These are phyloP conservation scores for Sylvicola fuscatus DNA, from an alignment of 2,888 invertebrate species.

Conservation along the genomic window DNA sequence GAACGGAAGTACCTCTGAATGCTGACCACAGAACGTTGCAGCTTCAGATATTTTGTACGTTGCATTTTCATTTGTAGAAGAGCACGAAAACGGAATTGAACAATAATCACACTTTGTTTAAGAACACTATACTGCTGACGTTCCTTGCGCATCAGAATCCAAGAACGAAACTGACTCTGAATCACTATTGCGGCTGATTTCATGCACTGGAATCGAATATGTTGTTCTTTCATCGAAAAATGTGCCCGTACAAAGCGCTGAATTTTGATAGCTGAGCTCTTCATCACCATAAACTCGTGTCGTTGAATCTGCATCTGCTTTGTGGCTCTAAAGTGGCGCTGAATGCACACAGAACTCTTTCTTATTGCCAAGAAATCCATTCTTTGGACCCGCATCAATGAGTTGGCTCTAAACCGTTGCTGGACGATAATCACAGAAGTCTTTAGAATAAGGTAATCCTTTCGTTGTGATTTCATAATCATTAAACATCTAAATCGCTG, in stretches of 20 bases:
- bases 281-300: conserved; percentile 9
- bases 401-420: conserved; percentile 15
- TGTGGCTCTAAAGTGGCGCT: conserved; percentile 12
- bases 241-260: conserved; percentile 8
- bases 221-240: conserved; percentile 12
- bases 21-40: conserved; percentile 16
- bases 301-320: conserved; percentile 22
- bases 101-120: conserved; percentile 12
- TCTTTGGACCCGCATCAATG: conserved; percentile 8
- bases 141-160: conserved; percentile 12
- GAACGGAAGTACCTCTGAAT: conserved; percentile 21
- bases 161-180: conserved; percentile 25
- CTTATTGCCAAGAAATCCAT: conserved; percentile 7
- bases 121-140: conserved; percentile 14
- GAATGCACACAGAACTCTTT: conserved; percentile 17
- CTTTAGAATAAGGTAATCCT: conserved; percentile 12
- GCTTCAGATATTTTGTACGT: not conserved
- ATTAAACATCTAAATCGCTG: conserved; percentile 21
- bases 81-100: conserved; percentile 24
- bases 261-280: not conserved
- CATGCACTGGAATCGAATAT: conserved; percentile 15
- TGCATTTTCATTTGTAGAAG: conserved; percentile 6
- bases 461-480: not conserved
- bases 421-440: not conserved
- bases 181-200: conserved; percentile 17